Evolutionary conservation across 2,113 vertebrate species (phyloP), one percentile per base, ranked within the genome.

Genomic region (Euleptes europaea): DNA sequence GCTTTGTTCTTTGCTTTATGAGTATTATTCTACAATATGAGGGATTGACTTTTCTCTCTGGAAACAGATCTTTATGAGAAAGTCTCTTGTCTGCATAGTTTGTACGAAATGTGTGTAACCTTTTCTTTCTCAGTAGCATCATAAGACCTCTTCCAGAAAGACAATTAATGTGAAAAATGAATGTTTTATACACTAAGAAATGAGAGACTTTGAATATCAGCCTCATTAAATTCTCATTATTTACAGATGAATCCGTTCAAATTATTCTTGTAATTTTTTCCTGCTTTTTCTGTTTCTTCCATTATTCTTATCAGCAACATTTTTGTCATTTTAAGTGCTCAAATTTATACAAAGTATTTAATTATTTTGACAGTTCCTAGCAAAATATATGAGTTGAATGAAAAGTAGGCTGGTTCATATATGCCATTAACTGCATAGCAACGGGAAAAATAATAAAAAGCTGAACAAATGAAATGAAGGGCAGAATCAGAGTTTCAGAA

Each of bases 181-280:
- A 91, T 57, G 10, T 28, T 86, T 87, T 85, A 57, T 86, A 66
- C 70, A 82, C 35, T 76, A 92, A 91, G 80, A 93, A 93, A 88
- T 85, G 57, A 91, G 17, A 92, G 3, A 35, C 0, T 88, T 91
- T 73, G 49, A 90, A 88, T 90, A 92, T 77, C 71, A 93, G 35
- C 74, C 70, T 94, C 93, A 94, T 94, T 95, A 94, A 94, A 94
- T 88, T 89, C 91, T 95, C 83, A 92, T 95, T 94, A 94, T 95
- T 96, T 96, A 94, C 92, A 95, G 89, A 92, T 91, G 74, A 94
- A 93, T 85, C 51, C 0, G 38, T 90, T 92, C 92, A 88, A 94
- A 92, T 94, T 91, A 89, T 82, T 77, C 66, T 88, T 88, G 57
- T 70, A 89, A 83, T 86, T 91, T 92, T 88, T 80, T n/a, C 31